These are phyloP conservation scores for Poecilia gillii DNA, from an alignment of 2,797 vertebrate genomes.

Conservation along the genomic window DNA sequence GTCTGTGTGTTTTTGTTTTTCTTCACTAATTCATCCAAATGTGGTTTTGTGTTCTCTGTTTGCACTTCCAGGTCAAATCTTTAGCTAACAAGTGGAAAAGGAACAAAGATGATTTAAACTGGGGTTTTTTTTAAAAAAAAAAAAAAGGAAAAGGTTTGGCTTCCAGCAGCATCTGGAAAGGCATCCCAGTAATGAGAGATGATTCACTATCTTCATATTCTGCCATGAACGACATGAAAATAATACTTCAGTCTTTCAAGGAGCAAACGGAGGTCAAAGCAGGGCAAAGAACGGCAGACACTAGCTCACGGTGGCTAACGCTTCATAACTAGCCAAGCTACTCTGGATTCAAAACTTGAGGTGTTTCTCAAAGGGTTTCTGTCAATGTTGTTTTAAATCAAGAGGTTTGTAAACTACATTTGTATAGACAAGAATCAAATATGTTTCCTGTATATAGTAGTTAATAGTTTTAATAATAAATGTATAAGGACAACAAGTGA, in stretches of 20 bases:
- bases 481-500: not conserved
- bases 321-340: not conserved
- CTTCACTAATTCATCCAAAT: slow-evolving; percentile 7
- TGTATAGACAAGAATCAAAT: not conserved
- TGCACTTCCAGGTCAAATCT: not conserved
- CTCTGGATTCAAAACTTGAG: not conserved
- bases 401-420: not conserved
- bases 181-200: slow-evolving; percentile 54
- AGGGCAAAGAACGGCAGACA: slow-evolving; percentile 5
- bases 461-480: not conserved
- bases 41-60: slow-evolving; percentile 24
- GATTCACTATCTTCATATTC: slow-evolving; percentile 50
- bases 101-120: not conserved
- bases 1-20: slow-evolving; percentile 26
- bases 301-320: not conserved
- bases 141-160: slow-evolving; percentile 5
- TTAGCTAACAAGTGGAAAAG: not conserved
- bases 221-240: slow-evolving; percentile 41
- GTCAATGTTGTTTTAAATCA: not conserved
- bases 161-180: slow-evolving; percentile 63
- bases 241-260: slow-evolving; percentile 35
- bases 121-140: not conserved
- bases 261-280: not conserved
- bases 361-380: not conserved
- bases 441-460: not conserved